These are phyloP conservation scores for Eurytoma californica DNA, from an alignment of 2,888 invertebrate genomes.

Conservation along the genomic window DNA sequence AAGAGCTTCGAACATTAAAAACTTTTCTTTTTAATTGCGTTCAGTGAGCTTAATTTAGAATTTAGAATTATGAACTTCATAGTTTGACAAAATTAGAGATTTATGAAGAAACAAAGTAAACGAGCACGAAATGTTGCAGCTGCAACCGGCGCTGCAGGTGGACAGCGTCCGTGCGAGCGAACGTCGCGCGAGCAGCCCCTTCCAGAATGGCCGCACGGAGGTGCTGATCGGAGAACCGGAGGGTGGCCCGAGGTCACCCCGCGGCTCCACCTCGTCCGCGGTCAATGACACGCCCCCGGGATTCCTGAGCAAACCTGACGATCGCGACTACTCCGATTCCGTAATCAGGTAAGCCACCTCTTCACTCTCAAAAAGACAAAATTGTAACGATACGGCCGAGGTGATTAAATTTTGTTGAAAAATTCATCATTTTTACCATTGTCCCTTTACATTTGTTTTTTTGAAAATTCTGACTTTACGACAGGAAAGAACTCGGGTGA, in stretches of 20 bases:
- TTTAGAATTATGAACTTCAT: too few relatives aligned
- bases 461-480: too few relatives aligned
- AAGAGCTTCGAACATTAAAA: too few relatives aligned
- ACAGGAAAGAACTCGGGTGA: too few relatives aligned
- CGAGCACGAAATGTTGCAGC: not conserved
- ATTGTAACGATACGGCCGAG: too few relatives aligned
- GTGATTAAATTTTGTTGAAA: too few relatives aligned
- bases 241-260: slow-evolving; percentile 73
- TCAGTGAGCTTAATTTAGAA: not conserved
- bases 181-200: slow-evolving; percentile 78
- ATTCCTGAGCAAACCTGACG: slow-evolving; percentile 66
- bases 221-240: slow-evolving; percentile 81
- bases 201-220: slow-evolving; percentile 85
- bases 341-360: slow-evolving; percentile 67
- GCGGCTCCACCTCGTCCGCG: slow-evolving; percentile 73
- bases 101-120: too few relatives aligned
- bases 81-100: too few relatives aligned
- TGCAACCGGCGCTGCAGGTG: slow-evolving; percentile 62
- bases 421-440: not conserved
- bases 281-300: slow-evolving; percentile 67
- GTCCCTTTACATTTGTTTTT: too few relatives aligned
- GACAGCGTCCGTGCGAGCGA: slow-evolving; percentile 73
- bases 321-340: slow-evolving; percentile 69
- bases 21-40: too few relatives aligned
- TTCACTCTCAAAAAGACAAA: too few relatives aligned